Conservation (phyloP, 2,797 vertebrate species). For the Poeciliopsis presidionis region DNA sequence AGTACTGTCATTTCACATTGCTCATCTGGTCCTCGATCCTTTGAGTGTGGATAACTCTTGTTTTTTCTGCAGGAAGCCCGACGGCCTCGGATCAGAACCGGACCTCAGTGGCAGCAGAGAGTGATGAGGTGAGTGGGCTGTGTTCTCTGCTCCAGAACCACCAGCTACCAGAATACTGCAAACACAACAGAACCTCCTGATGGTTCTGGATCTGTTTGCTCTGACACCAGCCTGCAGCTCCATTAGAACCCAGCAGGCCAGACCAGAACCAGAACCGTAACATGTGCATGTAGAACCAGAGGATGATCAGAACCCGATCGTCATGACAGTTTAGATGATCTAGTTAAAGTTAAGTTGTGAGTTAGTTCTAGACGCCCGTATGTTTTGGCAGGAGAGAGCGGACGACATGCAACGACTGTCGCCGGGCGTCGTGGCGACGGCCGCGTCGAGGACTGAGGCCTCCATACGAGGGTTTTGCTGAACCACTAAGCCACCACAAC, state of each 20-base stretch:
- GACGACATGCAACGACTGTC: too few species aligned
- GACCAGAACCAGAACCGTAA: not conserved
- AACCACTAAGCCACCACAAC: too few species aligned
- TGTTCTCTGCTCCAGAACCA: not conserved
- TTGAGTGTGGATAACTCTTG: conserved; percentile 8
- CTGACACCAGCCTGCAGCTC: not conserved
- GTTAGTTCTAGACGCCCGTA: too few species aligned
- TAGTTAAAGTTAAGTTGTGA: not conserved
- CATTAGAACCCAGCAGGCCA: not conserved
- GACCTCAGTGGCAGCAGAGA: conserved; percentile 47
- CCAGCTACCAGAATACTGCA: not conserved
- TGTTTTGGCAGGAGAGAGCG: too few species aligned
- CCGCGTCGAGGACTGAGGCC: too few species aligned
- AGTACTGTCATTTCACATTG: conserved; percentile 2
- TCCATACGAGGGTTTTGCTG: too few species aligned
- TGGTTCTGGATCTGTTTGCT: not conserved
- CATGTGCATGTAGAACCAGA: not conserved
- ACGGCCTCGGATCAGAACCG: conserved; percentile 54
- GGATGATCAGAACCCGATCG: not conserved
- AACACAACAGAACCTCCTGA: not conserved
- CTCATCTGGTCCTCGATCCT: not conserved
- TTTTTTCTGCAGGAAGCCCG: conserved; percentile 57
- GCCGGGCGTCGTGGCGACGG: too few species aligned
- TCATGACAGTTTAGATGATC: not conserved
- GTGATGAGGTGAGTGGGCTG: conserved; percentile 51